Evolutionary conservation across 2,113 vertebrate genomes (phyloP), one percentile per base, ranked within the genome.

Genomic region (human): DNA sequence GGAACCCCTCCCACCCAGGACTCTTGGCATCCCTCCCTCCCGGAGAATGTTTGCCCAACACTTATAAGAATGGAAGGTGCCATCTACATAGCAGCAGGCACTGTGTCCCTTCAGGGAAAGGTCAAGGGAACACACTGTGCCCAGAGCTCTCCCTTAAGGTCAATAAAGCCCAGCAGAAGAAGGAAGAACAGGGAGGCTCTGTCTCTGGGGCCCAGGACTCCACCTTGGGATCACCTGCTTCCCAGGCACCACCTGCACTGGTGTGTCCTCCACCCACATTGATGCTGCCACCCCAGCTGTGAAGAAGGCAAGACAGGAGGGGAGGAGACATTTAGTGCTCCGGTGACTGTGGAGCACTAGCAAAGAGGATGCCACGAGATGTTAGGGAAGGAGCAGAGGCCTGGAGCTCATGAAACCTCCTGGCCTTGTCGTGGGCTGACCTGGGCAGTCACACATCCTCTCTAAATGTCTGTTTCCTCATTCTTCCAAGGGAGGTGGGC

Each of bases 141-240:
- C 81, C 0, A 0, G 30, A 57, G 30, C 32, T 22, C 52, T 80
- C 70, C 75, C 23, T 52, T 12, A 8, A 38, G 79, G 80, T 84
- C 88, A 76, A 22, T 11, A 8, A 68, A 52, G 8, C 48, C 70
- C 52, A 23, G 6, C 1, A 13, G 45, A 38, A 84, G n/a, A 17
- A 0, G 0, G 2, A 68, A 13, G 52, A 30, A 20, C 0, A 0
- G 35, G 52, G 22, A 64, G 79, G 30, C 55, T 52, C 79, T 22
- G 3, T 38, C 25, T 79, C 35, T 6, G 8, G n/a, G 35, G 30
- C n/a, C 81, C 59, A 11, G 59, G 4, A 11, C 12, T 61, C 48
- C 32, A 22, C 75, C 1, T 0, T 2, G 45, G 13, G 4, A 10
- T 45, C 64, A 30, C 50, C 83, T 12, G 17, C 45, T 75, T 85